Evolutionary conservation across 92 coral and sea anemone genomes (phyloP), one percentile per base, ranked within the genome.

Genomic region (Virgularia gustaviana): DNA sequence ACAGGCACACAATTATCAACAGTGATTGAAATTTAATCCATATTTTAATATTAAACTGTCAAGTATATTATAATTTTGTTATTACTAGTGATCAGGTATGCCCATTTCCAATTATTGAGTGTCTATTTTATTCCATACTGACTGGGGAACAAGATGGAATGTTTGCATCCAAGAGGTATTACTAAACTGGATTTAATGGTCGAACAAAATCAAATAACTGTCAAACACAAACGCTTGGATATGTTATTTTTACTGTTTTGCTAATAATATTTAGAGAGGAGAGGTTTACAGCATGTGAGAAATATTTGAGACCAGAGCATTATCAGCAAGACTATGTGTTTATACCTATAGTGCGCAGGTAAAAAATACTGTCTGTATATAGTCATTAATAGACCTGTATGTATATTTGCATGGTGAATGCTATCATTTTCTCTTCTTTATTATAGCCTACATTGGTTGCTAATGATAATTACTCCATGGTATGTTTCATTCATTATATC

Each of bases 401-500:
- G 9, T 57, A 57, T 16, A 6, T 37, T 4, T 1, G 1, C 16
- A 57, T 16, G 64, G 24, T 24, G 27, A 22, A 2, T 56, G 28
- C 63, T 22, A 15, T 29, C 13, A 7, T 25, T 11, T 56, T 22
- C 9, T 56, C 32, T 56, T 34, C 63, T 56, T 23, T 56, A 56
- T 22, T 56, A 56, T 56, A 56, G 63, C 63, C 55, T 47, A 4
- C 55, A 5, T 3, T 4, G 6, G 55, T 47, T 47, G 55, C 71
- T 38, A 36, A 38, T 63, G 51, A 63, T 63, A 63, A 63, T 38
- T 37, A 63, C 71, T 63, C 71, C 52, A 63, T 63, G 71, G 49
- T 63, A 63, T 63, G 71, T 36, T 36, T 36, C 71, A 63, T 63
- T 4, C 24, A 36, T 28, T 60, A 38, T 63, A 38, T 63, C 52